Evolutionary conservation across 2,797 vertebrate genomes (phyloP).

Genomic region (Columba guinea): DNA sequence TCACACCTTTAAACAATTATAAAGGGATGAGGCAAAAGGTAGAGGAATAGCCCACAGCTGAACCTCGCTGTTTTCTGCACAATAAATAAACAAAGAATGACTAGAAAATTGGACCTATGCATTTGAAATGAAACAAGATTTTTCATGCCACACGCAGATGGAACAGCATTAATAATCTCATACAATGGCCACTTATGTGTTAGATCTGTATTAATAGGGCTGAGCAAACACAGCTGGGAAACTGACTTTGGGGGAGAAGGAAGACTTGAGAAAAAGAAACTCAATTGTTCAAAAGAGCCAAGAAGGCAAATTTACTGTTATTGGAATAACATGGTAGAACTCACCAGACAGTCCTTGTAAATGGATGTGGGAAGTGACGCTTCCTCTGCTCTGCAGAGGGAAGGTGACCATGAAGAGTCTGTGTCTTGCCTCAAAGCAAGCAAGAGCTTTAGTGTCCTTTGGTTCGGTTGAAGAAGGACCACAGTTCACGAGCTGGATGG

Average conservation of each 20-base stretch:
- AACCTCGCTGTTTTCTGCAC: neutral
- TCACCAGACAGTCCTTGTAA: neutral
- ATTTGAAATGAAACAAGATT: neutral
- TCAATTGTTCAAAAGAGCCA: neutral
- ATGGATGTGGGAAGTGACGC: neutral
- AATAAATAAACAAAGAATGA: neutral
- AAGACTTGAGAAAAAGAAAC: neutral
- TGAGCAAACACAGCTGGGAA: conserved; percentile 42
- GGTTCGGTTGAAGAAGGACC: neutral
- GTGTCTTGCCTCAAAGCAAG: neutral
- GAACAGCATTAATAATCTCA: neutral
- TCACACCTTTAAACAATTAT: neutral
- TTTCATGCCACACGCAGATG: neutral
- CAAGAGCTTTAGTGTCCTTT: accelerated
- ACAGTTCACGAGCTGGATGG: neutral
- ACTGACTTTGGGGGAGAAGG: neutral
- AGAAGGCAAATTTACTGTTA: neutral
- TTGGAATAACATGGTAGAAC: neutral
- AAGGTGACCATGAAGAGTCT: neutral
- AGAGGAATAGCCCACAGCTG: neutral
- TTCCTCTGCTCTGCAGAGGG: neutral
- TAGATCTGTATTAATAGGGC: neutral
- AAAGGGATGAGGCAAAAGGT: neutral
- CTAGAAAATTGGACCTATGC: neutral
- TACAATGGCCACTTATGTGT: neutral